Conservation (phyloP, 2,113 vertebrate genomes). For the Forbesichthys agassizii region DNA sequence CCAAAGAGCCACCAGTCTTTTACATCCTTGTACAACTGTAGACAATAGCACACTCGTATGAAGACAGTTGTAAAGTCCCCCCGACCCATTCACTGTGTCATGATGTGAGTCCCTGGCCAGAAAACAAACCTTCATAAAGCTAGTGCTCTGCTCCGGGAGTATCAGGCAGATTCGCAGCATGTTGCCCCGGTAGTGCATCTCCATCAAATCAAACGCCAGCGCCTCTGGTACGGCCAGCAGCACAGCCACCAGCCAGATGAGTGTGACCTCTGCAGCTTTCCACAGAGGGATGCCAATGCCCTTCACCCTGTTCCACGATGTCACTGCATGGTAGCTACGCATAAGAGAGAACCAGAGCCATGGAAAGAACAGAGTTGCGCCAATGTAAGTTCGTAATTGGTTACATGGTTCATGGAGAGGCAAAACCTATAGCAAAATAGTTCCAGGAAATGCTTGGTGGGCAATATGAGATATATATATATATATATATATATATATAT, state of each 20-base stretch:
- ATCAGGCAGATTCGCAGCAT: conserved; percentile 85
- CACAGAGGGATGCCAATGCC: conserved; percentile 90
- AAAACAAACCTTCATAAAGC: conserved; percentile 73
- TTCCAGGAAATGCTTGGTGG: too few species aligned
- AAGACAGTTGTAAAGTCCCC: background rate
- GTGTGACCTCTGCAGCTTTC: conserved; percentile 84
- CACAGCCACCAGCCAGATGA: conserved; percentile 86
- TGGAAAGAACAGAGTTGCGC: background rate
- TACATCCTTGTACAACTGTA: conserved; percentile 83
- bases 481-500: too few species aligned
- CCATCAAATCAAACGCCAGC: conserved; percentile 85
- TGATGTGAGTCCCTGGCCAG: background rate
- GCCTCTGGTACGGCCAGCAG: conserved; percentile 84
- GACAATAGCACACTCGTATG: background rate
- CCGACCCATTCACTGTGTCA: background rate
- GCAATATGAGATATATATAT: too few species aligned
- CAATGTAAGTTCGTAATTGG: too few species aligned
- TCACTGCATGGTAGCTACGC: conserved; percentile 87
- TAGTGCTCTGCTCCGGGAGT: conserved; percentile 77
- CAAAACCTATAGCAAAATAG: too few species aligned
- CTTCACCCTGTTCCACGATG: conserved; percentile 90
- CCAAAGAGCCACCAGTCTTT: conserved; percentile 94
- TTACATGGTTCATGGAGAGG: too few species aligned
- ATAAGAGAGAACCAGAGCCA: background rate
- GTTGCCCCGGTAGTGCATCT: conserved; percentile 79